Base-by-base conservation (phyloP, 2,113 vertebrate species). In the Scopus umbretta region DNA sequence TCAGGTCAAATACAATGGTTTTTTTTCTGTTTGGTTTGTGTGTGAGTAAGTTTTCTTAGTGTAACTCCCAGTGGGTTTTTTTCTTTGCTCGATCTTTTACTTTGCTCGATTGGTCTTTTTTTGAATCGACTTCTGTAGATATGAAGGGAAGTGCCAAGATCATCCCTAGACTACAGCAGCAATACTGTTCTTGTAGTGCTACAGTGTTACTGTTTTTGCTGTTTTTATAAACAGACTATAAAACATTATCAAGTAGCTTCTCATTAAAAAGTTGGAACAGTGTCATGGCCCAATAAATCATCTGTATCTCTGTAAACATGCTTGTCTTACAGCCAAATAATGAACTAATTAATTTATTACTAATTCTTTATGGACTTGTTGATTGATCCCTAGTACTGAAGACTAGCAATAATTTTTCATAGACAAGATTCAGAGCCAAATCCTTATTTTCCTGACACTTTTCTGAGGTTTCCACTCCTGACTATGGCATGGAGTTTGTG, bases 181-280 rank as follows among this genome's bases (percentile, higher is more conserved):
- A 20, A 4, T 2, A 4, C 53, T 16, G 12, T 11, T 21, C 25
- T 7, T 16, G 14, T 7, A 26, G 36, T 8, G 27, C 55, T 30
- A 10, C 58, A 4, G 7, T 9, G 22, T 7, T 23, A 12, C 40
- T 10, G 11, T 3, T 34, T 34, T 55, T 1, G 1, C 45, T 34
- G 50, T 27, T 75, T 66, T 42, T 10, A 23, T 8, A 19, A n/a
- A 32, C 67, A 50, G 43, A 25, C 13, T 15, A 17, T 8, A 30
- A 21, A 11, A 36, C 21, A 27, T 38, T 52, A 22, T 50, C 32
- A 42, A 72, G 38, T 3, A 66, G n/a, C 40, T 47, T 52, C 26
- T 91, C 66, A 22, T 63, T 80, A 32, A 52, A 67, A 47, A 40
- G 8, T 30, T 16, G 38, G 45, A 62, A 52, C 16, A 2, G 15